Base-by-base conservation (phyloP, 2,888 invertebrate genomes). In the Nemotelus nigrinus region DNA sequence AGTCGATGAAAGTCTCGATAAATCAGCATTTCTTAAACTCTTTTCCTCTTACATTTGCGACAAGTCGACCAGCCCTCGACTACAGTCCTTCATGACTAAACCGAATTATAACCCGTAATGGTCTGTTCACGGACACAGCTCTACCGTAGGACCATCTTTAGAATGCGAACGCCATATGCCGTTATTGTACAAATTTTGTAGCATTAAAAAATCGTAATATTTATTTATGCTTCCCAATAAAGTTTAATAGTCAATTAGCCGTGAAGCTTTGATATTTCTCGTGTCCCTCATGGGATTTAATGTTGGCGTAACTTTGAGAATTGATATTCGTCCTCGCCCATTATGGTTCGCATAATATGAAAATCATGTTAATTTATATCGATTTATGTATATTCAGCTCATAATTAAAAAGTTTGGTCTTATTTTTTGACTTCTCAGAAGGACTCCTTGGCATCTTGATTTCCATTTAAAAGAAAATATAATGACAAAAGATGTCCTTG, bases 231-330 rank as follows among this genome's bases (percentile, higher is more conserved):
- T 43, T 53, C 39, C 70, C 70, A 70, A 70, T 70, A 70, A 70
- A 70, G 55, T 70, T 70, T 70, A 70, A 70, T 70, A 70, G 70
- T 70, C 70, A 70, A 70, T 70, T 70, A 70, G 43, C 55, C 70
- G 43, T 70, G 70, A 70, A 50, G 55, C 43, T 10, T 55, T 70
- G 55, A 55, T 70, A 53, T 70, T 70, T 70, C 41, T 55, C 3
- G 25, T 53, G 41, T 10, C 43, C 47, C 41, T 65, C 25, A 43
- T 43, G 41, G 43, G 55, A 43, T 70, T 2, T 70, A 47, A 70
- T 70, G 47, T 5, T 3, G 44, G 1, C 70, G 43, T 70, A 45
- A 65, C 65, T 65, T 65, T 25, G 25, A 25, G 25, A 25, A 25
- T 25, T 25, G 25, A 25, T 25, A 25, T 25, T 25, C 25, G 25